Percentiles rank a stretch among this genome's conserved stretches.
phyloP scores from a whole-genome alignment of 2,797 vertebrate genomes.

The Anguilla obscura region DNA sequence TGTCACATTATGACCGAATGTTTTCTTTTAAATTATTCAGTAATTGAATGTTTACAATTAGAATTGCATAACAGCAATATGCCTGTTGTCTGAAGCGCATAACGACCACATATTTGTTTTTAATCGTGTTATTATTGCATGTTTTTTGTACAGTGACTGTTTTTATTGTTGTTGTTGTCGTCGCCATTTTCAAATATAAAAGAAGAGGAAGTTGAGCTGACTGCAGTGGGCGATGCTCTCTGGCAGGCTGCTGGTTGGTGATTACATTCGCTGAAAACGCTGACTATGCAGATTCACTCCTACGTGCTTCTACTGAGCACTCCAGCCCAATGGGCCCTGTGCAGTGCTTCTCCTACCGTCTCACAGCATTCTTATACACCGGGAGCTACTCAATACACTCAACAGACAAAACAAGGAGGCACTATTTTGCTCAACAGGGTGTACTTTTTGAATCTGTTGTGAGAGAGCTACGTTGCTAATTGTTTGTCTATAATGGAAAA shows the following conservation, averaged over 20 bases:
- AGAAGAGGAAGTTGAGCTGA: constrained; percentile 4
- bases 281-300: neutral
- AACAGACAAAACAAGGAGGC: neutral
- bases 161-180: neutral
- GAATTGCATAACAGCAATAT: neutral
- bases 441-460: neutral
- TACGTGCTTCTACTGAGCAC: neutral
- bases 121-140: neutral
- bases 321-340: neutral
- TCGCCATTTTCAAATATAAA: neutral
- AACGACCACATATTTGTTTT: neutral
- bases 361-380: neutral
- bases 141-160: neutral
- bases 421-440: neutral
- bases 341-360: neutral
- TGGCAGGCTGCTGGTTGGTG: neutral
- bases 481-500: neutral
- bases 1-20: neutral
- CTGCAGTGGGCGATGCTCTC: neutral
- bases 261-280: neutral
- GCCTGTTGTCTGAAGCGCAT: neutral
- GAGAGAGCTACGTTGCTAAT: neutral
- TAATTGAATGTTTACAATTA: neutral
- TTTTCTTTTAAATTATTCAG: neutral
- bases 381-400: neutral